Evolutionary conservation across 2,888 invertebrate species (phyloP), one percentile per base, ranked within the genome.

Genomic region (Coecobrya sp.): DNA sequence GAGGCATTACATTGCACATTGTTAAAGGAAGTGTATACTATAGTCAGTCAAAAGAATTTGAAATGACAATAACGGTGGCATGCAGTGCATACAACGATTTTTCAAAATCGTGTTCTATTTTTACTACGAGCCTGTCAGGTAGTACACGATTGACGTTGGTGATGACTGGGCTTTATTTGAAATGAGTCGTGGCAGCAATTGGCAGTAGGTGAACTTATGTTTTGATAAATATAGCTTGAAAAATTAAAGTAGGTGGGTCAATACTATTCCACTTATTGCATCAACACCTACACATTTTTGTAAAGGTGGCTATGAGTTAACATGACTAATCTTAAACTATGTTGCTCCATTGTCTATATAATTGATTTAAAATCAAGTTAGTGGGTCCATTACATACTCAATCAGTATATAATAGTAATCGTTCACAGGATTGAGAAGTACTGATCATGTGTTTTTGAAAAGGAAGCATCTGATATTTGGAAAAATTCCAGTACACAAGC

Each of bases 91-190:
- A 27, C n/a, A 73, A 52, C 49, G 36, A 55, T 65, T 84, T 82
- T 70, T 62, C 22, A 82, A 85, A 73, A 55, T 76, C 70, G 85
- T 90, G 85, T 85, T 90, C 90, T 85, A 90, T 85, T 90, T 90
- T 90, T 85, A 25, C 27, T 59, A 62, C 19, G 2, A 16, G 22
- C 49, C 76, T 90, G 36, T 25, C 62, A 76, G 19, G 45, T 27
- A 52, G 79, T 45, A 10, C 27, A 25, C 19, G 30, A 85, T n/a
- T 45, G 45, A 25, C 52, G 89, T 45, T 25, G 81, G 11, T n/a
- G 90, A 85, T 90, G 90, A 90, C 76, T 62, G 36, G 19, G 62
- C 85, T 76, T n/a, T 45, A 73, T 73, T 55, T 62, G 82, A 49
- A 87, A 86, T 19, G 27, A 82, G 49, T 1, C 25, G 81, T n/a